Evolutionary conservation across 2,888 invertebrate species (phyloP), one percentile per base, ranked within the genome.

Genomic region (Synergus japonicus): DNA sequence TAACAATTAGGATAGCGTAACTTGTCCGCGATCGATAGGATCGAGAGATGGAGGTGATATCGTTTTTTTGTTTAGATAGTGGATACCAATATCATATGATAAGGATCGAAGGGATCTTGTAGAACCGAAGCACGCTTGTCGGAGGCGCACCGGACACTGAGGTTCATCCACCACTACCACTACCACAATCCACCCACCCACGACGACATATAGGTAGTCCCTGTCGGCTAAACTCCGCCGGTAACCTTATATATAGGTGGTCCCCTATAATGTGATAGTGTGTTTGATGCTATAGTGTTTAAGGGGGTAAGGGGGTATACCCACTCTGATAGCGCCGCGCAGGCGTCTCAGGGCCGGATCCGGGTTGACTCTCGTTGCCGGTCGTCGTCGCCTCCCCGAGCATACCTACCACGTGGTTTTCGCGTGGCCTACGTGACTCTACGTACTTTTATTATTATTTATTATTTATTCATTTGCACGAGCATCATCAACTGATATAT

Each of bases 141-240:
- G 92, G 90, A 92, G 91, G 91, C 92, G 92, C 92, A 91, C 92
- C 90, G 91, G 91, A 91, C 91, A 91, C 92, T 91, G 92, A 92
- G 91, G 91, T 90, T 90, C 90, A 91, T 90, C 91, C 90, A 91
- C 91, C 90, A 92, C 89, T 88, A 88, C 87, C 85, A 87, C 86
- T 84, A 86, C 85, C 86, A 87, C 87, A 81, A 87, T 90, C 88
- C 87, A 91, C 88, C 90, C 89, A 91, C 89, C 89, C 90, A 89
- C 87, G 79, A 83, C 86, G 86, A 88, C 73, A 79, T 88, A 87
- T 88, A 89, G 86, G 84, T 88, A 87, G 83, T 81, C 81, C 83
- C 80, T 86, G 83, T 84, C 83, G 84, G 86, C 86, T 88, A 87
- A 87, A 87, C 85, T 86, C 86, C 82, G 81, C 83, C 86, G 85